phyloP scores from a whole-genome alignment of 2,113 vertebrate species.

The Triplophysa siluroides region DNA sequence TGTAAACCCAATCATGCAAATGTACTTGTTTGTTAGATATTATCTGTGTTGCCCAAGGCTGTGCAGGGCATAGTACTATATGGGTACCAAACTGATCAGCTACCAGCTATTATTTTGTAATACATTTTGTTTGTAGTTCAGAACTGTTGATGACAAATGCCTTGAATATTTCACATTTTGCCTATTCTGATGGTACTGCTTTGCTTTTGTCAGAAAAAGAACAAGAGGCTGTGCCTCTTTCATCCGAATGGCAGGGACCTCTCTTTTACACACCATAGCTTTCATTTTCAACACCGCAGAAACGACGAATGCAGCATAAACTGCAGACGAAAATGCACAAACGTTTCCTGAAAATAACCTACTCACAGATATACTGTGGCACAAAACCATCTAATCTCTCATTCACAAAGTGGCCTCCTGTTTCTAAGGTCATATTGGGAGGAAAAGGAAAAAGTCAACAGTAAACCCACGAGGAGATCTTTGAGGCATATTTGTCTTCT shows the following conservation, averaged over 20 bases:
- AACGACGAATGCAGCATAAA: slow-evolving; percentile 19
- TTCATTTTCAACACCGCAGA: slow-evolving; percentile 20
- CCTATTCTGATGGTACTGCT: slow-evolving; percentile 7
- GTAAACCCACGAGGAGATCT: not conserved
- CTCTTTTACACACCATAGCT: slow-evolving; percentile 21
- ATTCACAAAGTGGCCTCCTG: not conserved
- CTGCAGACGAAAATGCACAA: slow-evolving; percentile 15
- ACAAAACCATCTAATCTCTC: not conserved
- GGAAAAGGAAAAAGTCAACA: not conserved
- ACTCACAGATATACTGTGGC: not conserved
- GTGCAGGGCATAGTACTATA: slow-evolving; percentile 83
- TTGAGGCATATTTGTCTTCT: not conserved
- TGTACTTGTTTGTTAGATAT: slow-evolving; percentile 45
- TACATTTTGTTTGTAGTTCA: not conserved
- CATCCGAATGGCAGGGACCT: not conserved
- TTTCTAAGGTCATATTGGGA: not conserved
- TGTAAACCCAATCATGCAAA: slow-evolving; percentile 11
- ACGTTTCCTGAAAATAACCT: not conserved
- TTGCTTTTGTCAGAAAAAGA: slow-evolving; percentile 7
- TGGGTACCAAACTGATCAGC: slow-evolving; percentile 72
- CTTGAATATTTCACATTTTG: slow-evolving; percentile 42
- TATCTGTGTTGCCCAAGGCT: slow-evolving; percentile 65
- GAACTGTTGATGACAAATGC: slow-evolving; percentile 16
- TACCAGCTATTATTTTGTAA: slow-evolving; percentile 44
- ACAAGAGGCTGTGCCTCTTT: slow-evolving; percentile 69